Evolutionary conservation across 2,888 invertebrate genomes (phyloP).

Genomic region (Cerceris ruficornis): DNA sequence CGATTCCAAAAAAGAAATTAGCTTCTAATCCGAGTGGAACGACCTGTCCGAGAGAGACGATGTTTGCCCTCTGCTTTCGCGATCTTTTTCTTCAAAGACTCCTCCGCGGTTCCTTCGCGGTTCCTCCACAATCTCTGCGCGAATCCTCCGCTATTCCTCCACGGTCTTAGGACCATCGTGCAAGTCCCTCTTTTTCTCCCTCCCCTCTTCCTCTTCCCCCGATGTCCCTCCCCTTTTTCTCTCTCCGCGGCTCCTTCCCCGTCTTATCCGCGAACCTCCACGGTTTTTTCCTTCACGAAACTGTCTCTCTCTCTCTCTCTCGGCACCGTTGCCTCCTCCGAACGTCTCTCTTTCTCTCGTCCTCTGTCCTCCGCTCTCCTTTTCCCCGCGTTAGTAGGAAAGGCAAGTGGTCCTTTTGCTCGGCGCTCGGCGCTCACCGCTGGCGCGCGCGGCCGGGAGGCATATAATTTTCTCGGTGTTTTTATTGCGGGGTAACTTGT

Average conservation of each 20-base stretch:
- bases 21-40: conserved; percentile 58
- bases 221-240: conserved; percentile 14
- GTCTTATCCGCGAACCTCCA: conserved; percentile 29
- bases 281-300: conserved; percentile 52
- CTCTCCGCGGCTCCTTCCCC: conserved; percentile 32
- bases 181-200: conserved; percentile 23
- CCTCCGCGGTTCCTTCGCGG: conserved; percentile 32
- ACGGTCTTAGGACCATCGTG: conserved; percentile 59
- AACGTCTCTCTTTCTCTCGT: conserved; percentile 26
- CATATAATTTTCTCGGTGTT: conserved; percentile 81
- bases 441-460: conserved; percentile 77
- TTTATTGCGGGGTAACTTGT: conserved; percentile 82
- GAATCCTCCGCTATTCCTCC: conserved; percentile 59
- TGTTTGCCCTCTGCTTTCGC: conserved; percentile 63
- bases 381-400: conserved; percentile 72
- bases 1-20: conserved; percentile 55
- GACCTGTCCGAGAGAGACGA: conserved; percentile 63
- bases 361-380: conserved; percentile 65
- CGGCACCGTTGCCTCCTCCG: conserved; percentile 26
- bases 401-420: conserved; percentile 77
- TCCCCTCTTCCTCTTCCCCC: conserved; percentile 12
- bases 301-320: conserved; percentile 34
- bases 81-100: conserved; percentile 65
- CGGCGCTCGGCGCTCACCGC: conserved; percentile 60
- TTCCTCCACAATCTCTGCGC: too few relatives aligned